Evolutionary conservation across 2,888 invertebrate species (phyloP), one percentile per base, ranked within the genome.

Genomic region (Ecdyonurus torrentis): DNA sequence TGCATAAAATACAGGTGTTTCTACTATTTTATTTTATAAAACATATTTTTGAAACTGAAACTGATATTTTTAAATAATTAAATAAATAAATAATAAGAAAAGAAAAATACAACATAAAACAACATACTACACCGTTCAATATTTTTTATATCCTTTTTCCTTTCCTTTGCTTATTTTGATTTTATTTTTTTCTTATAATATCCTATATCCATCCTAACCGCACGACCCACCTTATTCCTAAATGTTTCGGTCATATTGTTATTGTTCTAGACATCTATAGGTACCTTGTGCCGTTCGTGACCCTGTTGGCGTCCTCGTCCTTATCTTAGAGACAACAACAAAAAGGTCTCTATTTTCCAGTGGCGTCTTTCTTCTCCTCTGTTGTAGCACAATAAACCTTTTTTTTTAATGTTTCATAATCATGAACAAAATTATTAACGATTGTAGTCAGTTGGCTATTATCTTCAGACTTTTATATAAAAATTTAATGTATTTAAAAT

Each of bases 111-210:
- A 10, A 37, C 37, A 37, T 15, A 37, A 55, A 55, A 55, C 55
- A 55, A 55, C 55, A 55, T 22, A 55, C 20, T 55, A 55, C 55
- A 55, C 55, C 5, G 55, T 55, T 55, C 55, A 20, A 37, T 55
- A 10, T 55, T 55, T 20, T 55, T 5, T 55, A 10, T 18, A n/a
- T 55, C 55, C 37, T 37, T 37, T 37, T 37, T 37, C 37, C 55
- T 55, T n/a, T 55, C 5, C 7, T 37, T 10, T 37, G 5, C 15
- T 37, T 37, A 5, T 55, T 18, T 55, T 20, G 10, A 18, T 55
- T 20, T 55, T n/a, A 5, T 55, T n/a, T n/a, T 55, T 55, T 7
- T n/a, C 20, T 55, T 20, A 22, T n/a, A n/a, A n/a, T n/a, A n/a
- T n/a, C n/a, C n/a, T n/a, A n/a, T 7, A 55, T 22, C 55, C 10